Conservation (phyloP, 2,888 invertebrate genomes). For the Ashinkailepas kermadecensis region DNA sequence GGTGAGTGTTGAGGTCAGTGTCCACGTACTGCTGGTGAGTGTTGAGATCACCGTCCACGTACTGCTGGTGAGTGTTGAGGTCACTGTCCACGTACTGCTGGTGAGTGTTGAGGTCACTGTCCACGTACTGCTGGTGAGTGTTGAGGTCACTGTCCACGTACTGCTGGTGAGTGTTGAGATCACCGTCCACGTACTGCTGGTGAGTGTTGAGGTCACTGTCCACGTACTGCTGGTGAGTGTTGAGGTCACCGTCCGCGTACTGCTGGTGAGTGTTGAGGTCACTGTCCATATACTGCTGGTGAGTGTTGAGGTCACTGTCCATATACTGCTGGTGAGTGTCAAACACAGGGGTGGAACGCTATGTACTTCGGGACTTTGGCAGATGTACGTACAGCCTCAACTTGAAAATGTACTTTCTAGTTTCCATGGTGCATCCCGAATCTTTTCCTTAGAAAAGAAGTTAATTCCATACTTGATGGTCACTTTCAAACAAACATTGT, state of each 20-base stretch:
- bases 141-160: constrained; percentile 79
- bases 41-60: background rate
- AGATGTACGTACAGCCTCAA: too few relatives aligned
- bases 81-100: constrained; percentile 76
- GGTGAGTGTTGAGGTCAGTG: constrained; percentile 80
- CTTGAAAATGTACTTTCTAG: too few relatives aligned
- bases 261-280: constrained; percentile 80
- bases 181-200: too few relatives aligned
- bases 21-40: constrained; percentile 76
- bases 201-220: constrained; percentile 78
- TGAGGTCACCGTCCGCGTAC: background rate
- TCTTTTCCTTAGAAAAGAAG: too few relatives aligned
- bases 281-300: constrained; percentile 79
- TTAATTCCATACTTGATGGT: too few relatives aligned
- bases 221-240: constrained; percentile 72
- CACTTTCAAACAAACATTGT: too few relatives aligned
- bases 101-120: constrained; percentile 49
- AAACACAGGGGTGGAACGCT: too few relatives aligned
- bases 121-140: too few relatives aligned
- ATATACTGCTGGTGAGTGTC: too few relatives aligned
- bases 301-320: constrained; percentile 42
- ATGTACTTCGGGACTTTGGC: too few relatives aligned
- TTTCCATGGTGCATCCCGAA: too few relatives aligned
- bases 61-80: constrained; percentile 81
- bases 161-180: constrained; percentile 58